These are phyloP conservation scores for Pygocentrus nattereri DNA, from an alignment of 2,797 vertebrate species.

Conservation along the genomic window DNA sequence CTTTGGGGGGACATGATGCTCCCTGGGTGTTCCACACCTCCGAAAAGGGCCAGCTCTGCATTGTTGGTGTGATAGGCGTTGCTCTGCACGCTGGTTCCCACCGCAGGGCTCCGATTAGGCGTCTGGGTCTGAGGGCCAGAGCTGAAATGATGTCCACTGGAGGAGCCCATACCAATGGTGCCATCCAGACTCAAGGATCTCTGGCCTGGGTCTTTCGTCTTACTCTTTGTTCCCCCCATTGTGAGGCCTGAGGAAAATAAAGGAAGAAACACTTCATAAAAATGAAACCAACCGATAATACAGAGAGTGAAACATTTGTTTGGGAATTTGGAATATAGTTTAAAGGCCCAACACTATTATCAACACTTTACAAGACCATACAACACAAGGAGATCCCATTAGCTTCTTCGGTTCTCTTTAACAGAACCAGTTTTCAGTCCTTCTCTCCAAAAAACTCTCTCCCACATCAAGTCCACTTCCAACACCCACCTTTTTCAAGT, in stretches of 20 bases:
- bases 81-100: conserved; percentile 82
- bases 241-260: conserved; percentile 56
- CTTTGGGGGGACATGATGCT: conserved; percentile 90
- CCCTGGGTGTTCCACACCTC: conserved; percentile 89
- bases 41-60: conserved; percentile 88
- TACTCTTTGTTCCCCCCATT: conserved; percentile 97
- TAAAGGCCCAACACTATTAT: too few species aligned
- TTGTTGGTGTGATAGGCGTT: conserved; percentile 82
- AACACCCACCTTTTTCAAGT: too few species aligned
- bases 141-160: conserved; percentile 80
- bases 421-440: too few species aligned
- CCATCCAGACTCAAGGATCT: conserved; percentile 94
- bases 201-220: conserved; percentile 92
- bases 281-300: background rate
- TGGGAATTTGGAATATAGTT: too few species aligned
- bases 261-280: background rate
- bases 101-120: conserved; percentile 86
- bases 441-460: too few species aligned
- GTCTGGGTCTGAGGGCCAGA: conserved; percentile 86
- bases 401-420: too few species aligned
- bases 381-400: too few species aligned
- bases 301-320: conserved; percentile 7
- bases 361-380: too few species aligned
- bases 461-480: too few species aligned
- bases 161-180: conserved; percentile 72